Evolutionary conservation across 2,113 vertebrate species (phyloP).

Genomic region (Columbina picui): DNA sequence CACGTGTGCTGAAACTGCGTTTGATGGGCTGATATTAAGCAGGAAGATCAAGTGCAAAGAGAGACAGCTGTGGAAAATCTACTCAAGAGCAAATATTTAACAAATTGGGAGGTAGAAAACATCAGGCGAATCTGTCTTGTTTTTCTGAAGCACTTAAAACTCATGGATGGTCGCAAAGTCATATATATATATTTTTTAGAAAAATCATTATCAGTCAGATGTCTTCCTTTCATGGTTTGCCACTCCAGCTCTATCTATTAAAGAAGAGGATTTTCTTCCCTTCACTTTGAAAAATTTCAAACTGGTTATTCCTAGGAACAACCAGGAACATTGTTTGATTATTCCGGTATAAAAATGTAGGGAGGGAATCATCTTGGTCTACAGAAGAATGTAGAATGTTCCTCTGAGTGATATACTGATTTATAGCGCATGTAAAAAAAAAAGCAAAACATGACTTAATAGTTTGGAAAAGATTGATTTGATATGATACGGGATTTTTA

Average conservation of each 20-base stretch:
- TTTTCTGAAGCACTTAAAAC: background rate
- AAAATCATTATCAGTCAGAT: background rate
- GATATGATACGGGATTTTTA: background rate
- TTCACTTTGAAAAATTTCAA: background rate
- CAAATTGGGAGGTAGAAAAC: background rate
- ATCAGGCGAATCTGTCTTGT: background rate
- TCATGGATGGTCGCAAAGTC: background rate
- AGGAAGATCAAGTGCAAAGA: constrained; percentile 38
- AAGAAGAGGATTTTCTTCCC: background rate
- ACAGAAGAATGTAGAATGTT: background rate
- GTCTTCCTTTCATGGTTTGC: background rate
- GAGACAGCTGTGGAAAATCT: constrained; percentile 46
- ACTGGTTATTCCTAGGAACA: background rate
- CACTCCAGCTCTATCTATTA: background rate
- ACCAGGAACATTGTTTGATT: background rate
- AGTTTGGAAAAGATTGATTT: background rate
- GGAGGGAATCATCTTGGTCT: background rate
- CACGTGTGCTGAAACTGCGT: background rate
- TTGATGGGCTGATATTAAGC: constrained; percentile 9
- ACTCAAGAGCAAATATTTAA: constrained; percentile 47
- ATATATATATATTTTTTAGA: background rate
- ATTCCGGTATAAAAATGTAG: background rate
- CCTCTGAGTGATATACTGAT: background rate
- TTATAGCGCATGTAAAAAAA: background rate
- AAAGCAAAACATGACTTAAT: background rate